Percentiles rank a stretch among this genome's conserved stretches.
Evolutionary conservation across 2,797 vertebrate species (phyloP).

Genomic region (Chelonia mydas): DNA sequence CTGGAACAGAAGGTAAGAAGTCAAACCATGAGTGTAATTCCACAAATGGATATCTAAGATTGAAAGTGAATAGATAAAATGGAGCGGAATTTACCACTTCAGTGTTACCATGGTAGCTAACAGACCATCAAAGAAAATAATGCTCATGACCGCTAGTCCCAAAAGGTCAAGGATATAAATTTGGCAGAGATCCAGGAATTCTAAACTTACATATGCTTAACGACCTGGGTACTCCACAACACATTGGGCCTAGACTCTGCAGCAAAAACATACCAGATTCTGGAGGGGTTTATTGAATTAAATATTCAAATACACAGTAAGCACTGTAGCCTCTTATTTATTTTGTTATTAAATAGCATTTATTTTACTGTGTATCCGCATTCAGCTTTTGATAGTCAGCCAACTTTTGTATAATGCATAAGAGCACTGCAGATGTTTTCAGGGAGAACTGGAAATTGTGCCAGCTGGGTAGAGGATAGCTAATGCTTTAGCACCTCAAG

Average conservation of each 20-base stretch:
- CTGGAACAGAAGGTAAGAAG: background rate
- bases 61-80: background rate
- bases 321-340: background rate
- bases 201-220: background rate
- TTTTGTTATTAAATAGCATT: background rate
- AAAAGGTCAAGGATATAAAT: background rate
- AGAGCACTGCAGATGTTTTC: background rate
- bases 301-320: background rate
- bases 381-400: background rate
- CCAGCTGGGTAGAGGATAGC: background rate
- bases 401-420: background rate
- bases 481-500: background rate
- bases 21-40: background rate
- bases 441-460: background rate
- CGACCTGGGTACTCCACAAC: background rate
- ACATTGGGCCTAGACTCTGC: background rate
- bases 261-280: background rate
- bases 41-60: background rate
- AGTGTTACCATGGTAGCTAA: conserved; percentile 17
- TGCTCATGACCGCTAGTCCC: background rate
- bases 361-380: background rate
- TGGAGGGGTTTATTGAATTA: background rate
- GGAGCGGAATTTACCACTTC: background rate
- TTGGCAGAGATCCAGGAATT: background rate
- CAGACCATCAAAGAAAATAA: background rate